phyloP scores from a whole-genome alignment of 2,113 vertebrate genomes.

The Empidonax alnorum region DNA sequence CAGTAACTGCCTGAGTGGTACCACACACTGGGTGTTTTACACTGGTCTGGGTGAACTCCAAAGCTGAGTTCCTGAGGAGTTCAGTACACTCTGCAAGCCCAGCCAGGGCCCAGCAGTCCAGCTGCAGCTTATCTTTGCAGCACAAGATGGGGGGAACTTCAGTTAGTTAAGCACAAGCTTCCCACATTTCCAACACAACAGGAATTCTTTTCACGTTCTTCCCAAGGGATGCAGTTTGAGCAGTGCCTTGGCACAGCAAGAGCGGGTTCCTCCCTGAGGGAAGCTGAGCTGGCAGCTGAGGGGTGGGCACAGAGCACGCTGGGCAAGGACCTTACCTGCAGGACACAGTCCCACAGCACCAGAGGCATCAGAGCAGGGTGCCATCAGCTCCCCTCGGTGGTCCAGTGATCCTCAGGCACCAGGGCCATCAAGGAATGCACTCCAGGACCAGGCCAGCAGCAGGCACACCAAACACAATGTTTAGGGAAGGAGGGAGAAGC shows the following conservation, averaged over 20 bases:
- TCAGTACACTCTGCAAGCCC: not conserved
- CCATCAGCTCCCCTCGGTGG: accelerated
- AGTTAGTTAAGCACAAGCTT: not conserved
- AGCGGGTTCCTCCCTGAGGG: not conserved
- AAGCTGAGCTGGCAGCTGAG: not conserved
- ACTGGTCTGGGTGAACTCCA: not conserved
- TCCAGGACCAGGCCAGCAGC: not conserved
- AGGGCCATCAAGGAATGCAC: too few species aligned
- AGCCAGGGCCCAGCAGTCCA: not conserved
- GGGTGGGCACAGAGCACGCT: too few species aligned
- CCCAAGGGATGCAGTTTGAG: not conserved
- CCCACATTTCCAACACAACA: not conserved
- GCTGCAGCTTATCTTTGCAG: not conserved
- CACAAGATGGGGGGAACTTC: not conserved
- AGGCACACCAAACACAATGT: accelerated
- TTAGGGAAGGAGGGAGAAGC: accelerated
- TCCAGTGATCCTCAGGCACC: not conserved
- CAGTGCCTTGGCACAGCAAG: not conserved
- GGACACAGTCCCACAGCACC: not conserved
- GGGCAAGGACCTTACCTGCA: not conserved
- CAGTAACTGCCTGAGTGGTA: not conserved
- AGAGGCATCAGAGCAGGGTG: not conserved
- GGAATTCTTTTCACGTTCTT: not conserved
- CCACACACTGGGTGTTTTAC: not conserved
- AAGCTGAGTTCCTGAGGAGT: not conserved